phyloP scores from a whole-genome alignment of 2,888 invertebrate genomes.

The Oxyscelio sp. region DNA sequence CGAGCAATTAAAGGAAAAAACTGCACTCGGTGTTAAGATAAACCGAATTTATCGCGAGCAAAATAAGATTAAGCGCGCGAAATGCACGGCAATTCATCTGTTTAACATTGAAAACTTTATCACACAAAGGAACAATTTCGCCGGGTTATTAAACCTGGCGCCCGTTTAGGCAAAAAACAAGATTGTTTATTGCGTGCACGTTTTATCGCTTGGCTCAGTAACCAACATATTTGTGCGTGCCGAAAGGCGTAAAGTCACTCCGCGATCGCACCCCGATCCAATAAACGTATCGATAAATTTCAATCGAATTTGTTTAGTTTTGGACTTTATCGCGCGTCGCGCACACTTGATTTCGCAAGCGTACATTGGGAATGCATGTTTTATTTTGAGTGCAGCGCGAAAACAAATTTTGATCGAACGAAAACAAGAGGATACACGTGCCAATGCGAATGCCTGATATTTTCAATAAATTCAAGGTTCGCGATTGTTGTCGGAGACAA shows the following conservation, averaged over 20 bases:
- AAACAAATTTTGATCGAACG: constrained; percentile 39
- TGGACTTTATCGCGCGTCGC: constrained; percentile 11
- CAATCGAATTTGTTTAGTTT: constrained; percentile 4
- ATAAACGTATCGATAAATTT: constrained; percentile 20
- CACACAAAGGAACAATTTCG: constrained; percentile 36
- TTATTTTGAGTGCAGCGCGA: constrained; percentile 18
- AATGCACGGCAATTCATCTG: constrained; percentile 23
- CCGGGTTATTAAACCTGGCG: constrained; percentile 45
- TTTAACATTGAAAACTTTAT: constrained; percentile 38
- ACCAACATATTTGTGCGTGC: constrained; percentile 29
- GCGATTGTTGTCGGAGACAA: too few species aligned
- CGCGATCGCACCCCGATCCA: not conserved
- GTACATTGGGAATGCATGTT: constrained; percentile 18
- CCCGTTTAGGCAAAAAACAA: constrained; percentile 31
- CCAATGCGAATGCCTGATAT: too few species aligned
- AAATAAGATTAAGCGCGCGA: constrained; percentile 32
- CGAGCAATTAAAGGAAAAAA: not conserved
- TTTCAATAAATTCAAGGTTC: too few species aligned
- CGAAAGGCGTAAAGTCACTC: constrained; percentile 8
- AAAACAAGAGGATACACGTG: too few species aligned
- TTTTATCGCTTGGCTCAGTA: constrained; percentile 35
- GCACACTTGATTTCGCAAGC: constrained; percentile 13
- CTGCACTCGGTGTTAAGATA: constrained; percentile 12
- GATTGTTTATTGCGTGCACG: constrained; percentile 43
- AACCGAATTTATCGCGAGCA: constrained; percentile 21